Base-by-base conservation (phyloP, 2,888 invertebrate species). In the Diaprepes abbreviatus region DNA sequence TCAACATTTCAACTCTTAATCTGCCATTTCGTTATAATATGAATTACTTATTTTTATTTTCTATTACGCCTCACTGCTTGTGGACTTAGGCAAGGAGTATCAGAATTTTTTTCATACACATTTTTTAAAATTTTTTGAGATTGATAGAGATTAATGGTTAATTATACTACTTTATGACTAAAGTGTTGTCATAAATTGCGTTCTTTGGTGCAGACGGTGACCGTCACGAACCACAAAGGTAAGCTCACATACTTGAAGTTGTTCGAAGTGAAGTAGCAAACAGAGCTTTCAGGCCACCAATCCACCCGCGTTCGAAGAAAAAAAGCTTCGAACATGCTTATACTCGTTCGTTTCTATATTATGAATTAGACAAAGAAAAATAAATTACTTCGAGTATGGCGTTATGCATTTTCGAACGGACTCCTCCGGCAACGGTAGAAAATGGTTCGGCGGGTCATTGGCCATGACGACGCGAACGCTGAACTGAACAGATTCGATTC, bases 371-470 rank as follows among this genome's bases (percentile, higher is more conserved):
- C 69, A 64, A 63, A 69, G 69, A 57, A 50, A 64, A 59, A 58
- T 62, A 55, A 43, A 52, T 59, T 43, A 43, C 62, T 58, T 31
- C 31, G 33, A 28, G 62, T 24, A 16, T 35, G 55, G 67, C 45
- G 31, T 68, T 63, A 52, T 68, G 62, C 52, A 38, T 66, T 70
- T 66, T 57, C 66, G 62, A 66, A 70, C 70, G 38, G 28, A 28
- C 55, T 65, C 60, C 54, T 45, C 17, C 55, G 43, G 54, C 70
- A 70, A 70, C 66, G 66, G 70, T 70, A 70, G 70, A 70, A 70
- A 70, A 70, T 70, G 66, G 66, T 70, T 70, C 65, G 70, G 43
- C 48, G 66, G 52, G 63, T 54, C 52, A 33, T 55, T 52, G 54
- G 40, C 54, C 63, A 64, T 33, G 45, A 24, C 57, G 21, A 43